phyloP scores from a whole-genome alignment of 2,797 vertebrate genomes.

The Sitta carolinensis region DNA sequence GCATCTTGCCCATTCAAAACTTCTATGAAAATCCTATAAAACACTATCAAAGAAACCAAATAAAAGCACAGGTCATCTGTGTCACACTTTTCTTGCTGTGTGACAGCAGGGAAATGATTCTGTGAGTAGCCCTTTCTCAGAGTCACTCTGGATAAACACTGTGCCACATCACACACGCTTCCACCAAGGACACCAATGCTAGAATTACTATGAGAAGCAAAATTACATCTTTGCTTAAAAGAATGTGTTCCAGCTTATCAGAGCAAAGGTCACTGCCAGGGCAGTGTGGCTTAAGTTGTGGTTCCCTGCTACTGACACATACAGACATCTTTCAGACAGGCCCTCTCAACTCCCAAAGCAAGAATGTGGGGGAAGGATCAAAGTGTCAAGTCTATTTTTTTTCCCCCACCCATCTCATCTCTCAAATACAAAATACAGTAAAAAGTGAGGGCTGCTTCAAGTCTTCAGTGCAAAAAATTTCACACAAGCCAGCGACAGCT shows the following conservation, averaged over 20 bases:
- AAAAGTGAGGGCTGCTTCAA: neutral
- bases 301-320: neutral
- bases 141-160: neutral
- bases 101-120: neutral
- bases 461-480: neutral
- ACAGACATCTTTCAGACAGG: neutral
- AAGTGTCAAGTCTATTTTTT: neutral
- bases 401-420: neutral
- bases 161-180: neutral
- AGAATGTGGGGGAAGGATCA: neutral
- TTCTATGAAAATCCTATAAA: neutral
- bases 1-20: neutral
- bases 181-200: neutral
- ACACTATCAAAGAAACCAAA: neutral
- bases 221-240: conserved; percentile 33
- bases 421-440: neutral
- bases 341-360: neutral
- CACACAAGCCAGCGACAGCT: neutral
- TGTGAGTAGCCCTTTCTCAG: neutral
- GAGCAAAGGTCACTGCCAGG: conserved; percentile 9
- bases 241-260: conserved; percentile 18
- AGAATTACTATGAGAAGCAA: conserved; percentile 1
- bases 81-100: neutral
- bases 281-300: neutral
- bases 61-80: neutral